phyloP scores from a whole-genome alignment of 2,113 vertebrate genomes.

The Otus sunia region DNA sequence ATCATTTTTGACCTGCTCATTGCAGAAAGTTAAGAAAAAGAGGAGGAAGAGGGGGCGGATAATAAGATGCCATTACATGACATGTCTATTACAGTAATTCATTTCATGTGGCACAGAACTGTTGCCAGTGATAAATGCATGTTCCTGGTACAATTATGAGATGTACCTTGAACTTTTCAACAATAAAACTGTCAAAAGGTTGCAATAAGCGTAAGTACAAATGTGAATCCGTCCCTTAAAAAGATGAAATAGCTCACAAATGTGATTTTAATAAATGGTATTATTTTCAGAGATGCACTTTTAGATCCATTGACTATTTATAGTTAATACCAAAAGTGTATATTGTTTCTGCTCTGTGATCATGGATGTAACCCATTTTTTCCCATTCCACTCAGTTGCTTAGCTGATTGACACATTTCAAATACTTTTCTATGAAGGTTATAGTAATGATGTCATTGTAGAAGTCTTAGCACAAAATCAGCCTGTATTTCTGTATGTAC shows the following conservation, averaged over 20 bases:
- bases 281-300: constrained; percentile 1
- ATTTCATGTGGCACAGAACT: constrained; percentile 53
- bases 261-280: constrained; percentile 18
- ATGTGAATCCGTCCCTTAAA: constrained; percentile 16
- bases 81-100: constrained; percentile 72
- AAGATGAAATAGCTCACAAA: constrained; percentile 31
- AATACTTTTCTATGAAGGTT: background rate
- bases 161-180: constrained; percentile 64
- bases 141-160: constrained; percentile 67
- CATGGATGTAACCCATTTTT: background rate
- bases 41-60: constrained; percentile 58
- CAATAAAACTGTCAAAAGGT: constrained; percentile 67
- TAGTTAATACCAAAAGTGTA: background rate
- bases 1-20: constrained; percentile 62
- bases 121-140: constrained; percentile 68
- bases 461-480: background rate
- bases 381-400: background rate
- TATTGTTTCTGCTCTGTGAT: background rate
- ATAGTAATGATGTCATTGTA: background rate
- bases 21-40: constrained; percentile 48
- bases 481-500: background rate
- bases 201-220: constrained; percentile 42
- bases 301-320: constrained; percentile 12
- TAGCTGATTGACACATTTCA: background rate
- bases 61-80: constrained; percentile 71